phyloP scores from a whole-genome alignment of 2,113 vertebrate genomes.

The Crotalus tigris region DNA sequence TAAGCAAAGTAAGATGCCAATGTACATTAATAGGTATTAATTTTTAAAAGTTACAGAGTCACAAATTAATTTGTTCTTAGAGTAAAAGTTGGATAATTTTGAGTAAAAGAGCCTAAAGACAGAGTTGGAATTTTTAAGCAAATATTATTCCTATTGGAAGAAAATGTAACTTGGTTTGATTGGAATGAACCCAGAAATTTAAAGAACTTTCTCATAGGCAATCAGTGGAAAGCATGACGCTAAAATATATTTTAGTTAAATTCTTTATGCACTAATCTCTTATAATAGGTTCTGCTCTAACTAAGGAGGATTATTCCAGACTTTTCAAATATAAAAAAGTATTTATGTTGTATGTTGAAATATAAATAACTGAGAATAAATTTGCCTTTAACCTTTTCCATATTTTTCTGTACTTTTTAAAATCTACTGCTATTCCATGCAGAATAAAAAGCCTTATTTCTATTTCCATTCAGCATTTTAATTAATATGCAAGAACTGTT shows the following conservation, averaged over 20 bases:
- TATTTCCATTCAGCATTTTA: not conserved
- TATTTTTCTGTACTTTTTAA: not conserved
- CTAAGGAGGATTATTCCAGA: not conserved
- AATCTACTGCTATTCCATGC: not conserved
- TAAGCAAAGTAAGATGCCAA: not conserved
- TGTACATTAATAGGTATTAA: not conserved
- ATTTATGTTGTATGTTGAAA: not conserved
- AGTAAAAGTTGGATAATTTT: not conserved
- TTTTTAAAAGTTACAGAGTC: not conserved
- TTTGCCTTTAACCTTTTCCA: not conserved
- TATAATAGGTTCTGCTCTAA: not conserved
- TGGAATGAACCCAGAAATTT: not conserved
- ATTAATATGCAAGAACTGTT: not conserved
- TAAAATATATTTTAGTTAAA: not conserved
- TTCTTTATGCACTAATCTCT: not conserved
- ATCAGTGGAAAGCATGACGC: not conserved
- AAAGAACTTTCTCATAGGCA: not conserved
- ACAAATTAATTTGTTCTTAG: not conserved
- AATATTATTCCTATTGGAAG: not conserved
- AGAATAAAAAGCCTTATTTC: not conserved
- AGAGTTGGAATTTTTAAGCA: not conserved
- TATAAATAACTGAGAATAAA: not conserved
- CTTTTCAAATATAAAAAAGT: not conserved
- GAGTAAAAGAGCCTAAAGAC: not conserved
- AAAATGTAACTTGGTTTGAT: not conserved